Evolutionary conservation across 2,113 vertebrate species (phyloP).

Genomic region (Dasyprocta punctata): DNA sequence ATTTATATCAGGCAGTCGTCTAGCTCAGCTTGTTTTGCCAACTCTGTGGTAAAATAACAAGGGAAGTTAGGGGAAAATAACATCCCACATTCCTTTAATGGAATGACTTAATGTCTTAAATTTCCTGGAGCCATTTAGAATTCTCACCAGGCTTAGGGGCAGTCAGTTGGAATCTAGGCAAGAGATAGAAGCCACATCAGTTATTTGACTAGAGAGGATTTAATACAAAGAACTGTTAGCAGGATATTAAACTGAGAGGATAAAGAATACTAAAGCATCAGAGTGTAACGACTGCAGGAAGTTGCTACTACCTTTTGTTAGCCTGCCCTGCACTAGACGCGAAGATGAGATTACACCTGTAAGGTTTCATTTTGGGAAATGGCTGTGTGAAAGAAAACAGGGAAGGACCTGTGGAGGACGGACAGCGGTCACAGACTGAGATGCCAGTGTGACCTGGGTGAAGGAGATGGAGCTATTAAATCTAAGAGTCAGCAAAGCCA

Average conservation of each 20-base stretch:
- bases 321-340: not conserved
- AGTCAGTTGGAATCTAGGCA: not conserved
- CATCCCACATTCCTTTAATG: not conserved
- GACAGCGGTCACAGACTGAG: not conserved
- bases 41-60: slow-evolving; percentile 45
- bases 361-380: not conserved
- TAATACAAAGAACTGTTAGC: not conserved
- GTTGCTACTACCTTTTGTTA: not conserved
- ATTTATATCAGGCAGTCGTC: not conserved
- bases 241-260: not conserved
- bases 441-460: too few species aligned
- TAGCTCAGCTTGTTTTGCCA: slow-evolving; percentile 59
- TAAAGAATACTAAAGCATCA: not conserved
- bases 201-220: not conserved
- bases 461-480: not conserved
- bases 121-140: slow-evolving; percentile 43
- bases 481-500: not conserved
- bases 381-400: not conserved
- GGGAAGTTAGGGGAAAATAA: slow-evolving; percentile 26
- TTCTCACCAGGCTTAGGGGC: not conserved
- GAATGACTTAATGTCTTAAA: not conserved
- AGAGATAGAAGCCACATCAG: not conserved
- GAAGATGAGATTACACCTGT: not conserved
- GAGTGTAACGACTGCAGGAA: not conserved
- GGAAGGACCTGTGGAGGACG: not conserved